Evolutionary conservation across 2,113 vertebrate species (phyloP), one percentile per base, ranked within the genome.

Genomic region (Cnemophilus loriae): DNA sequence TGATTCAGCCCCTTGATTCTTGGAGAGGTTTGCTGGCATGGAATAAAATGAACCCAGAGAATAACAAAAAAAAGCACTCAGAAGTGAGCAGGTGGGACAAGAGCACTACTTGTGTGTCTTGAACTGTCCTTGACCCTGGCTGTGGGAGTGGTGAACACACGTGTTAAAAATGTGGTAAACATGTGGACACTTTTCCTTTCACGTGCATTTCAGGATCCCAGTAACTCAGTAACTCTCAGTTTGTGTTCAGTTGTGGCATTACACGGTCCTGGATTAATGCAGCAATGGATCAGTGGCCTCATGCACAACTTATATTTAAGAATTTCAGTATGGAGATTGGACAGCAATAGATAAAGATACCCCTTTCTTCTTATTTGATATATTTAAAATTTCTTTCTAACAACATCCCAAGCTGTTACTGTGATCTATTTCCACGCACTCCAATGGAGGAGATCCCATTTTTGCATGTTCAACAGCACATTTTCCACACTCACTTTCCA

Each of bases 1-100:
- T 96, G 75, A 94, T 67, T 97, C 88, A 95, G 41, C n/a, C 46
- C 32, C 39, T 74, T 33, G 59, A 14, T 70, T 95, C 30, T 21
- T 74, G 55, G 63, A 60, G 37, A 67, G 55, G 18, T 83, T 88
- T 92, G 12, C 28, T 69, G 47, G 46, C 19, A 42, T 69, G 70
- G 42, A 71, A 49, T 41, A 63, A 59, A 65, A 89, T 37, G 5
- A 47, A 44, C 30, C 11, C 10, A 24, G 41, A 46, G 57, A 57
- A 86, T 24, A 42, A 46, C 39, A 91, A 64, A 64, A 86, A 69
- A 65, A 65, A 53, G 5, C 42, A 11, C 27, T 88, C 33, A 19
- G 1, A 89, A 57, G 16, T 33, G 57, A 49, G 53, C 32, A 64
- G 41, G 49, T 73, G 49, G 17, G 37, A 69, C 6, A 22, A 69